phyloP scores from a whole-genome alignment of 2,113 vertebrate genomes.

The Meles meles region DNA sequence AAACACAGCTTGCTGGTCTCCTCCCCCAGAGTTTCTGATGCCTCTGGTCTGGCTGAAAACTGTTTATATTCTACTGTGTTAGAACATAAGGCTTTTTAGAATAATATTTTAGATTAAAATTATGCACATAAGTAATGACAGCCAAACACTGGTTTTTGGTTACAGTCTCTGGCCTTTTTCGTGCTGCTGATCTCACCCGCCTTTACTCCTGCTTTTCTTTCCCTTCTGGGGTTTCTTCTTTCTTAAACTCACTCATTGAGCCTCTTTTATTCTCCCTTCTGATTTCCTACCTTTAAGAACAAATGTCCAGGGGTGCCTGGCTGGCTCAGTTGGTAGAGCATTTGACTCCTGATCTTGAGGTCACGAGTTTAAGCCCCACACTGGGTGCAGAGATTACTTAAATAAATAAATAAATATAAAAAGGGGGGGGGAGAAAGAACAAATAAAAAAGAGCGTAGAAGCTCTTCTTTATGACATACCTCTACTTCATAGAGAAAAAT shows the following conservation, averaged over 20 bases:
- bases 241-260: not conserved
- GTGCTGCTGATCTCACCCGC: not conserved
- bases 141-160: not conserved
- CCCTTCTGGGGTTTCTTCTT: not conserved
- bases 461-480: not conserved
- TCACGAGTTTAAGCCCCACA: not conserved
- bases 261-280: not conserved
- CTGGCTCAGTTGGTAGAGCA: not conserved
- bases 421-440: not conserved
- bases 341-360: not conserved
- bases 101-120: not conserved
- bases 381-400: not conserved
- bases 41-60: not conserved
- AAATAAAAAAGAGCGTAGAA: not conserved
- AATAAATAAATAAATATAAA: not conserved
- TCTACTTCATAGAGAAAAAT: not conserved
- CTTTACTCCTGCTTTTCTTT: not conserved
- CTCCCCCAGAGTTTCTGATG: not conserved
- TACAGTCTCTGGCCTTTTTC: not conserved
- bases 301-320: not conserved
- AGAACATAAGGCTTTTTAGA: not conserved
- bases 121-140: not conserved
- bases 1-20: not conserved
- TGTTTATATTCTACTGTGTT: not conserved
- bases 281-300: not conserved